Base-by-base conservation (phyloP, 35 echinoderm and acorn worm species). In the Anneissia japonica region DNA sequence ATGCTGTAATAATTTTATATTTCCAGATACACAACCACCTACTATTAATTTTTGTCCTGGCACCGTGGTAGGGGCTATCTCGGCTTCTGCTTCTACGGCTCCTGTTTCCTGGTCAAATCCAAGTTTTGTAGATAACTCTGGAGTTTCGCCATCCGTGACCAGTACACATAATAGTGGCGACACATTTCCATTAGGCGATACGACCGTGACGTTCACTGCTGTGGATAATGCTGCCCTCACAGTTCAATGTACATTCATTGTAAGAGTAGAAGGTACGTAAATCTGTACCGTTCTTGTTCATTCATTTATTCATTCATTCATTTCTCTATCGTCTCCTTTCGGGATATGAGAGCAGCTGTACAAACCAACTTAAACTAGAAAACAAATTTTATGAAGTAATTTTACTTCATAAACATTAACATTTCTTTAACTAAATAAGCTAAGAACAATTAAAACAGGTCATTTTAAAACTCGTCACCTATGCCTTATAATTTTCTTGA, bases 41-140 rank as follows among this genome's bases (percentile, higher is more conserved):
- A 26, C 4, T 37, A 34, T 77, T 26, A 13, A 1, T 23, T 34
- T 34, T 31, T 77, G 76, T 34, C 76, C 76, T 1, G 12, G 2
- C 1, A 34, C 11, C 3, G 6, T 77, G 13, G 36, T 10, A 34
- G 23, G 0, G 3, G 14, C 6, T 77, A 34, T 77, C 33, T 11
- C 32, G 33, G 41, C 33, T 11, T 21, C 14, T 21, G 79, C 35
- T 73, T 19, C 77, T 0, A 23, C n/a, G 34, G 31, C 77, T 4
- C 37, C 77, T 34, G 72, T 91, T 77, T 45, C 77, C 32, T 92
- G 79, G 78, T 37, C 79, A 17, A 46, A 46, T 31, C 91, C 91
- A 17, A 90, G 83, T 0, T 87, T 88, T 26, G 32, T 56, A 0
- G 92, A 93, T 41, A 89, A 93, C 76, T 93, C 92, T 78, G 88